Conservation (phyloP, 2,113 vertebrate genomes). For the Alaudala cheleensis region DNA sequence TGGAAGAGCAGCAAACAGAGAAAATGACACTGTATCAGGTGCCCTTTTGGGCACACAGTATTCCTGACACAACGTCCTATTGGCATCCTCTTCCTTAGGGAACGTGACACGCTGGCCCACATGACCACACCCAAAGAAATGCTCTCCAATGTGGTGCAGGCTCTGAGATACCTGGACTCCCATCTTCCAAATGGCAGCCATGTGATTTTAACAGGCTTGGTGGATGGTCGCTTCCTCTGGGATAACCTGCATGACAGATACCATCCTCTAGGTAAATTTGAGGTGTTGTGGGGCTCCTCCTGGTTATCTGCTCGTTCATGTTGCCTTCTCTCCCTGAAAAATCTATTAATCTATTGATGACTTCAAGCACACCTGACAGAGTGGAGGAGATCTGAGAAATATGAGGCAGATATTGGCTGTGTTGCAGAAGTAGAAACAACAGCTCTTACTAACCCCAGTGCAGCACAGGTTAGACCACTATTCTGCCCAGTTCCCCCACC, state of each 20-base stretch:
- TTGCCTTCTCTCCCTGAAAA: not conserved
- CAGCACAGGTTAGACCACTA: not conserved
- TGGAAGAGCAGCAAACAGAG: not conserved
- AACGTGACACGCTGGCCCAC: conserved; percentile 46
- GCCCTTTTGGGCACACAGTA: not conserved
- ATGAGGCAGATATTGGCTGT: not conserved
- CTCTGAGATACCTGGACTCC: conserved; percentile 59
- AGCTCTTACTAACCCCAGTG: not conserved
- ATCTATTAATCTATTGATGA: not conserved
- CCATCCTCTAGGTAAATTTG: conserved; percentile 75
- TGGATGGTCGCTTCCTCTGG: conserved; percentile 78
- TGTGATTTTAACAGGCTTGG: conserved; percentile 73
- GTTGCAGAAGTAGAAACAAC: not conserved
- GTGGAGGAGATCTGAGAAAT: not conserved
- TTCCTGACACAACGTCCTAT: not conserved
- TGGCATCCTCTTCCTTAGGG: conserved; percentile 42
- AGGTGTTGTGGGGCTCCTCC: not conserved
- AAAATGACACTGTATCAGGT: not conserved
- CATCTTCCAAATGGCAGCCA: conserved; percentile 73
- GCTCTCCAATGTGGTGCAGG: conserved; percentile 53
- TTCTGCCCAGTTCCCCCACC: accelerated
- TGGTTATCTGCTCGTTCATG: not conserved
- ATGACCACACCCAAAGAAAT: conserved; percentile 77
- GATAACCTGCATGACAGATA: conserved; percentile 73
- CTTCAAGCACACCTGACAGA: not conserved